A percentile compares a stretch with the other conserved stretches of the same genome.
Conservation (phyloP, 1,140 invertebrate genomes). For the Drosophila guanche region DNA sequence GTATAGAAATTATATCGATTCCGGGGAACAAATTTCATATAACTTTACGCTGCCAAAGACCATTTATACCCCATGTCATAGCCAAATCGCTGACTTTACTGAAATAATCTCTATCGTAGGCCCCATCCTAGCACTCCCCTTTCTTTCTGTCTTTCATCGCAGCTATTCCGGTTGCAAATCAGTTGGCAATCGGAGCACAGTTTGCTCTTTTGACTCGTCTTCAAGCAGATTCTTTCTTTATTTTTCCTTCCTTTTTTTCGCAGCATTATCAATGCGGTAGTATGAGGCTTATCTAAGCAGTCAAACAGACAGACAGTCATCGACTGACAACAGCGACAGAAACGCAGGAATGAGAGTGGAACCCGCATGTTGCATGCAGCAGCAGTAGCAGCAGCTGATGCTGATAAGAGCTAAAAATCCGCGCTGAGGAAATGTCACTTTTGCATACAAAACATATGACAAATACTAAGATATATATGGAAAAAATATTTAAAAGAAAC, state of each 20-base stretch:
- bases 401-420: slow-evolving; percentile 57
- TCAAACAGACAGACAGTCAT: slow-evolving; percentile 29
- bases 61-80: not conserved
- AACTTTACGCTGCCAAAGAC: not conserved
- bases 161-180: slow-evolving; percentile 21
- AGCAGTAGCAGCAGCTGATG: slow-evolving; percentile 19
- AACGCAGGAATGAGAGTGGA: not conserved
- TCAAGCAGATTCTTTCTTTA: not conserved
- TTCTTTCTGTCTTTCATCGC: no score
- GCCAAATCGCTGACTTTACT: no score
- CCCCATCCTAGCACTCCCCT: not conserved
- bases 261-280: slow-evolving; percentile 46
- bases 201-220: slow-evolving; percentile 69
- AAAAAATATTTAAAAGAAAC: slow-evolving; percentile 23
- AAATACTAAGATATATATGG: slow-evolving; percentile 23
- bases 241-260: slow-evolving; percentile 7
- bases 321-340: slow-evolving; percentile 18
- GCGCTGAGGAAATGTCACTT: slow-evolving; percentile 73
- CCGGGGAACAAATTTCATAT: no score
- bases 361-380: slow-evolving; percentile 28
- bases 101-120: not conserved
- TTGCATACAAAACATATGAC: slow-evolving; percentile 62
- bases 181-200: slow-evolving; percentile 61
- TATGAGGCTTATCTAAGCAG: slow-evolving; percentile 22
- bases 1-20: no score